phyloP scores from a whole-genome alignment of 1,140 invertebrate species.

The Nephila pilipes region DNA sequence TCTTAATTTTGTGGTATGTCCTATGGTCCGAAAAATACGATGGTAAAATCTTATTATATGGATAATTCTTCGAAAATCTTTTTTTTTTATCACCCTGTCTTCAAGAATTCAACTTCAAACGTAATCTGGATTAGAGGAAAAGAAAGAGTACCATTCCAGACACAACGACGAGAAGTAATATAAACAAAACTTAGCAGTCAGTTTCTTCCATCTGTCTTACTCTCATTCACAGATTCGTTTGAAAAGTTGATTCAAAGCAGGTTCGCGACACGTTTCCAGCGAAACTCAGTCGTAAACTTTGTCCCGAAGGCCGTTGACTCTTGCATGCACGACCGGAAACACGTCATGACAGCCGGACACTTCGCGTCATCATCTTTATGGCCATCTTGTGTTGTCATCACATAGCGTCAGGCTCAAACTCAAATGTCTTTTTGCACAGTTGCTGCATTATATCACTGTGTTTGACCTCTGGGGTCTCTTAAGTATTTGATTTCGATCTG shows the following conservation, averaged over 20 bases:
- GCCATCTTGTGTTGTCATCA: neutral
- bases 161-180: too few species aligned
- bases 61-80: too few species aligned
- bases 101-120: too few species aligned
- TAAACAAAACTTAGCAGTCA: neutral
- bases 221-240: neutral
- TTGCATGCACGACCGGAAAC: neutral
- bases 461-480: too few species aligned
- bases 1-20: too few species aligned
- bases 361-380: neutral
- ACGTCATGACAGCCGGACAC: neutral
- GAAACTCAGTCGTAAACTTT: neutral
- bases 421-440: neutral
- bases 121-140: too few species aligned
- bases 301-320: conserved; percentile 15
- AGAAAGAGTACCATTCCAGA: too few species aligned
- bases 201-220: neutral
- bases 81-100: too few species aligned
- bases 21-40: too few species aligned
- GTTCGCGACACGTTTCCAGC: neutral
- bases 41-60: too few species aligned
- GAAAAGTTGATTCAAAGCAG: neutral
- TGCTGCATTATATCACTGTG: too few species aligned
- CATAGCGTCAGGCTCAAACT: neutral
- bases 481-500: too few species aligned